Conservation (phyloP, 2,797 vertebrate genomes). For the Rhabdophis nuchalis region DNA sequence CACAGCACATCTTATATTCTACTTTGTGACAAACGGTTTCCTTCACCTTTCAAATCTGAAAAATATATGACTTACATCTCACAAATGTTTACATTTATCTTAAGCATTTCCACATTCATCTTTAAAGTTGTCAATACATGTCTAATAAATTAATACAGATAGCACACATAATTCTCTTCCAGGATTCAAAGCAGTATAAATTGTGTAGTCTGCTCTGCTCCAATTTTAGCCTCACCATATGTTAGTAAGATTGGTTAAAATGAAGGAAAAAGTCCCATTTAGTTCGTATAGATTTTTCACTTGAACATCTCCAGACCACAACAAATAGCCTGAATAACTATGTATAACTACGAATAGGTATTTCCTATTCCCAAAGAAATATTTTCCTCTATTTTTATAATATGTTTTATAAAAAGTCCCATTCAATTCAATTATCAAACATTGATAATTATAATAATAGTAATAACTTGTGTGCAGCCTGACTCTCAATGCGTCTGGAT, state of each 20-base stretch:
- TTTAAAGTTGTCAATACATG: not conserved
- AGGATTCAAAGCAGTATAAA: not conserved
- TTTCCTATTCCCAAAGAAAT: not conserved
- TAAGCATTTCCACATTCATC: not conserved
- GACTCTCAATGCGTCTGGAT: not conserved
- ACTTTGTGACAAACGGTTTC: not conserved
- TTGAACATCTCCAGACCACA: not conserved
- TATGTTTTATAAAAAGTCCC: not conserved
- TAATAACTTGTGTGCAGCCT: not conserved
- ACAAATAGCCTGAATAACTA: not conserved
- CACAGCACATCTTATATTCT: not conserved
- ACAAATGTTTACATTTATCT: not conserved
- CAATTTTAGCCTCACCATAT: not conserved
- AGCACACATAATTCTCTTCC: not conserved
- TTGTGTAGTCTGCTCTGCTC: not conserved
- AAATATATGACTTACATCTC: not conserved
- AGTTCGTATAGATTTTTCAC: not conserved
- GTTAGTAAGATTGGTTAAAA: not conserved
- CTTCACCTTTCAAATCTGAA: not conserved
- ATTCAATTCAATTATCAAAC: not conserved
- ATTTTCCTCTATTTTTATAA: not conserved
- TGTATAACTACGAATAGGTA: too few species aligned
- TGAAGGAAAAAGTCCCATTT: not conserved
- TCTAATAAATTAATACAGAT: not conserved
- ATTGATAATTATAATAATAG: not conserved